phyloP scores from a whole-genome alignment of 2,113 vertebrate genomes.

The Jaculus jaculus region DNA sequence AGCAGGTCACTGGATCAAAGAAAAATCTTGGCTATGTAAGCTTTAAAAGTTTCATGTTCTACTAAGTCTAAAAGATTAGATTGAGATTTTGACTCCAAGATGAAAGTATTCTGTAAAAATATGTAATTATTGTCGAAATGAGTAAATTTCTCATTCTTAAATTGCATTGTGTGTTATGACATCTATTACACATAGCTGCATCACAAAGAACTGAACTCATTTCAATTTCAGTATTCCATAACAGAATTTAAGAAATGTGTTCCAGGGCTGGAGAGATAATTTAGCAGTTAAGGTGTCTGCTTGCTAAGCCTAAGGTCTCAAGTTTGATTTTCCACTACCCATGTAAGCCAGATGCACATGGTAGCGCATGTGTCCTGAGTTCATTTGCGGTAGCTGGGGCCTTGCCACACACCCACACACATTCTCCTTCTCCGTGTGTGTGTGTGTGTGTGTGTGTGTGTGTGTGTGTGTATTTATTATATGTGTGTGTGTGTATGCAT shows the following conservation, averaged over 20 bases:
- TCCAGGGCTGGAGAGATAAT: too few species aligned
- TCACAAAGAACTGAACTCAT: not conserved
- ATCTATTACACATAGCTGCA: not conserved
- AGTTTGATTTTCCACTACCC: too few species aligned
- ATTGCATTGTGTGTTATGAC: not conserved
- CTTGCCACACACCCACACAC: too few species aligned
- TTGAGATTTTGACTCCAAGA: not conserved
- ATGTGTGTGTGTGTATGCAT: too few species aligned
- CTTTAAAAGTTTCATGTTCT: not conserved
- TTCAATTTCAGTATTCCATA: not conserved
- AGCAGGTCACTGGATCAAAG: not conserved
- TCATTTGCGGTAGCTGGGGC: too few species aligned
- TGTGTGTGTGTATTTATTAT: too few species aligned
- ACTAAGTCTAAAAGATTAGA: not conserved
- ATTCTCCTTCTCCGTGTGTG: too few species aligned
- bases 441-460: too few species aligned
- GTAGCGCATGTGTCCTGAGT: too few species aligned
- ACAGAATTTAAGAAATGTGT: not conserved
- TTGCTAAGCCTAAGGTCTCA: too few species aligned
- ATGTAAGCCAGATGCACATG: too few species aligned
- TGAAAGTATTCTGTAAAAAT: not conserved
- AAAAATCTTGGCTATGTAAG: not conserved
- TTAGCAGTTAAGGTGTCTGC: too few species aligned
- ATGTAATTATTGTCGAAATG: not conserved
- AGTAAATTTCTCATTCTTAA: slow-evolving; percentile 3